A percentile compares a stretch with the other conserved stretches of the same genome.
phyloP scores from a whole-genome alignment of 2,113 vertebrate species.

The Ceyx cyanopectus region DNA sequence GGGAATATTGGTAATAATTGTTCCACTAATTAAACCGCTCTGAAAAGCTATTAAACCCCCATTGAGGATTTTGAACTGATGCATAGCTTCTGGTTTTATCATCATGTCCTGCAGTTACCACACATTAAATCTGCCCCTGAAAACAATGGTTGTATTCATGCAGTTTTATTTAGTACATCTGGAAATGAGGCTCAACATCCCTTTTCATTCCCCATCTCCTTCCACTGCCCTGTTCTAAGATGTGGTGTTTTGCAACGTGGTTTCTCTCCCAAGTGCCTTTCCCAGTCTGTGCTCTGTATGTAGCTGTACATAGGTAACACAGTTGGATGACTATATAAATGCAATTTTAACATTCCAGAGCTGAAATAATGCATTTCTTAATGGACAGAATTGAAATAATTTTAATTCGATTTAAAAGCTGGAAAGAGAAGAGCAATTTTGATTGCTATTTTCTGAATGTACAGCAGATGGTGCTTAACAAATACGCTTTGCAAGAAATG shows the following conservation, averaged over 20 bases:
- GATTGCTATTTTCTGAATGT: slow-evolving; percentile 44
- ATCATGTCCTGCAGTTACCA: background rate
- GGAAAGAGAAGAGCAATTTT: background rate
- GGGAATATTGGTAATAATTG: background rate
- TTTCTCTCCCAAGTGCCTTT: background rate
- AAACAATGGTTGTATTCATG: background rate
- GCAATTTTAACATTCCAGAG: background rate
- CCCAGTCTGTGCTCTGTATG: background rate
- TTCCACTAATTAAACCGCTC: background rate
- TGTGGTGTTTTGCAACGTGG: background rate
- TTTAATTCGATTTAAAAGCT: background rate
- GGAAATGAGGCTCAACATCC: background rate
- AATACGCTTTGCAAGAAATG: background rate
- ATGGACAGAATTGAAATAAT: background rate
- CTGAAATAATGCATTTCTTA: background rate
- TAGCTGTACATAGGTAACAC: background rate
- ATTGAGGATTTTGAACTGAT: background rate
- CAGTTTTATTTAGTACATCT: slow-evolving; percentile 2
- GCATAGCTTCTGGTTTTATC: background rate
- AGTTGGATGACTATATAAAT: background rate
- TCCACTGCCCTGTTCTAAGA: background rate
- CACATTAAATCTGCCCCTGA: background rate
- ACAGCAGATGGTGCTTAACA: slow-evolving; percentile 67
- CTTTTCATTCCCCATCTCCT: background rate
- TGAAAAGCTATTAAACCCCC: background rate